phyloP scores from a whole-genome alignment of 2,888 invertebrate species.

The Drosophila pseudotalamancana region DNA sequence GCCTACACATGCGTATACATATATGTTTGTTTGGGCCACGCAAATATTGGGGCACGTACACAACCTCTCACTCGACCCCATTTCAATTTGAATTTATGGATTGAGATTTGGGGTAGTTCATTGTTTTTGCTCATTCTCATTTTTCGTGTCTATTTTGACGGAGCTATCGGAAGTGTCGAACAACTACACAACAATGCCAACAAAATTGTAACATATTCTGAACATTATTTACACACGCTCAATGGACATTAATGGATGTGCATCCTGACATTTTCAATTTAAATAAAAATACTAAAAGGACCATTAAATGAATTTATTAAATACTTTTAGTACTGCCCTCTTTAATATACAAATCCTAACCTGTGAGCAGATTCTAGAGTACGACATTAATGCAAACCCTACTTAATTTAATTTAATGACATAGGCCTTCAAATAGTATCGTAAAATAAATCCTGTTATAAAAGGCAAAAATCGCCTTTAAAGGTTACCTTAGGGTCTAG shows the following conservation, averaged over 20 bases:
- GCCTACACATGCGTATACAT: neutral
- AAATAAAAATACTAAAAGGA: neutral
- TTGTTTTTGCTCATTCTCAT: constrained; percentile 30
- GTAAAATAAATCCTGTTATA: no score
- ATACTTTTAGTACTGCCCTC: neutral
- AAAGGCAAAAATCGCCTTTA: no score
- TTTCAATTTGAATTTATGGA: constrained; percentile 72
- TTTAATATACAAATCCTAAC: neutral
- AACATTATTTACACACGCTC: neutral
- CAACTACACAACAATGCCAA: constrained; percentile 8
- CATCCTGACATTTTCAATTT: neutral
- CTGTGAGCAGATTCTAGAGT: no score
- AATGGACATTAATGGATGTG: constrained; percentile 5
- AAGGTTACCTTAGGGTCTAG: no score
- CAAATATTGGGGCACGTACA: constrained; percentile 35
- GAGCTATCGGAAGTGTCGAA: constrained; percentile 2
- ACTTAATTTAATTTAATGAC: no score
- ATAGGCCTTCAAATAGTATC: no score
- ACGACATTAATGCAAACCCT: no score
- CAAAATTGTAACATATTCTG: neutral
- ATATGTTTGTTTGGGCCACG: neutral
- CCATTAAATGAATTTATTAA: neutral
- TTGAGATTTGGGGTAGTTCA: constrained; percentile 42
- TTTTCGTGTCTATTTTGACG: neutral
- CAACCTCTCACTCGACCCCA: constrained; percentile 42